Base-by-base conservation (phyloP, 1,140 invertebrate species). In the Drosophila sucinea region DNA sequence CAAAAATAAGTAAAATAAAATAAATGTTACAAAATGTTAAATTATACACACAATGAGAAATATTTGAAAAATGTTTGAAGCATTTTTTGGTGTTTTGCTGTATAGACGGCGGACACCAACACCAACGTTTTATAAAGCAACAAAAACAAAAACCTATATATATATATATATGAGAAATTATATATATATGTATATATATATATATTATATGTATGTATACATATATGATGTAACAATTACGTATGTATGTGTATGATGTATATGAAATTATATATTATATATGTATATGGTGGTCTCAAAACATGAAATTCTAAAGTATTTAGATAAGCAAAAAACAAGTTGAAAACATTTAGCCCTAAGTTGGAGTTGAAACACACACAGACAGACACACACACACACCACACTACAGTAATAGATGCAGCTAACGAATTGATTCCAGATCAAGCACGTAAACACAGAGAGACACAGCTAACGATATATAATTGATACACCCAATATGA, bases 241-340 rank as follows among this genome's bases (percentile, higher is more conserved):
- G 75, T 78, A 78, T 84, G 64, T 81, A 79, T 51, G 44, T 85
- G 77, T 81, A 78, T 71, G 79, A 73, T 81, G 79, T 70, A 78
- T 73, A 75, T 73, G 75, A 58, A 69, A 70, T 70, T 78, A 82
- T 62, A 67, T 61, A 79, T 69, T 71, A 81, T 78, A 85, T 72
- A 57, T 75, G 75, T 76, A 73, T 79, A 78, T 79, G 74, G 75
- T 77, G 77, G 77, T 79, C 77, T 79, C 81, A 83, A 73, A 81
- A 75, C 27, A 66, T 58, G 77, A 89, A 84, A 89, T 89, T 89
- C 84, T 89, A 89, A 89, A 89, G 85, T 89, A 89, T 89, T 76
- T 89, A 89, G 85, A 89, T 89, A 89, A 89, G 84, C 85, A 79
- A 89, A 58, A 57, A 55, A 77, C 17, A 81, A 75, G 77, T 89